These are phyloP conservation scores for Philaethria dido DNA, from an alignment of 2,888 invertebrate species.

Conservation along the genomic window DNA sequence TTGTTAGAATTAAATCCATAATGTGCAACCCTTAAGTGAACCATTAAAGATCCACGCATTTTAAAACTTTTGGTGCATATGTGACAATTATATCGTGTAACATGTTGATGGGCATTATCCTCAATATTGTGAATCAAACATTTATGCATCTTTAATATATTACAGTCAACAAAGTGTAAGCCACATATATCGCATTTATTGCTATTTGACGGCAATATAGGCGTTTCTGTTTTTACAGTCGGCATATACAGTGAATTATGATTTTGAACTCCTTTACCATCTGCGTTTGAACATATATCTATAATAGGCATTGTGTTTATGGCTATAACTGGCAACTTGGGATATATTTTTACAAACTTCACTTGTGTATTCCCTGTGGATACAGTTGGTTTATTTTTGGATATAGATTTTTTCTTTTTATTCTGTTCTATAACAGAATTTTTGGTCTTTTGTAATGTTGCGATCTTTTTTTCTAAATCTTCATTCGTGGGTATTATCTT, in stretches of 20 bases:
- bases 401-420: slow-evolving; percentile 61
- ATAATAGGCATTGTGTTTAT: slow-evolving; percentile 67
- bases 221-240: slow-evolving; percentile 59
- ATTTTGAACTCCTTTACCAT: slow-evolving; percentile 51
- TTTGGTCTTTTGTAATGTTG: slow-evolving; percentile 50
- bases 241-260: slow-evolving; percentile 55
- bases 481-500: slow-evolving; percentile 60
- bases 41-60: slow-evolving; percentile 92
- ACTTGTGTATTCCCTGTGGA: slow-evolving; percentile 60
- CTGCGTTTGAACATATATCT: slow-evolving; percentile 57
- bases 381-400: slow-evolving; percentile 72
- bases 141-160: slow-evolving; percentile 89
- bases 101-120: slow-evolving; percentile 61
- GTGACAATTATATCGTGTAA: slow-evolving; percentile 87
- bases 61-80: slow-evolving; percentile 91
- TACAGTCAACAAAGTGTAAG: slow-evolving; percentile 87
- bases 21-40: slow-evolving; percentile 92
- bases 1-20: slow-evolving; percentile 80
- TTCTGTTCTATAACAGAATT: slow-evolving; percentile 50
- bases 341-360: slow-evolving; percentile 77
- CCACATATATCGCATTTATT: slow-evolving; percentile 88
- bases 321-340: slow-evolving; percentile 73
- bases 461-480: slow-evolving; percentile 47
- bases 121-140: slow-evolving; percentile 86
- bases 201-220: slow-evolving; percentile 58